These are phyloP conservation scores for Antechinus stuartii DNA, from an alignment of 2,113 vertebrate species.

Conservation along the genomic window DNA sequence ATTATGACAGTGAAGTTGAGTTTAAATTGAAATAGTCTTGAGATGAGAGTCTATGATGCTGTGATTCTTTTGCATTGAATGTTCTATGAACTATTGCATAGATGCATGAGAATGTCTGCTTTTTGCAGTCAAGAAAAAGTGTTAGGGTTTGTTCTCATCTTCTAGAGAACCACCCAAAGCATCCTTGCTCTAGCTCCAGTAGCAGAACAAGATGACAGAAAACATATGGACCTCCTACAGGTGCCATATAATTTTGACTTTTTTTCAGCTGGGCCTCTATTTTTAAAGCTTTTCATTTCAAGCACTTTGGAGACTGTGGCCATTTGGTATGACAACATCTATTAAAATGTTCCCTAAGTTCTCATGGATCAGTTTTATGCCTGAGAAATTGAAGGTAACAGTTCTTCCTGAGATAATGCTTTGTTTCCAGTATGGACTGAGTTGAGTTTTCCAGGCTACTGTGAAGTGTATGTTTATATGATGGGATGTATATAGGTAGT, in stretches of 20 bases:
- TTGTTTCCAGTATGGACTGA: not conserved
- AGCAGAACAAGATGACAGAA: not conserved
- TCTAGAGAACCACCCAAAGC: not conserved
- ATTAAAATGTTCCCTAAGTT: not conserved
- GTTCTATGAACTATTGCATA: not conserved
- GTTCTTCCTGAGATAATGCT: not conserved
- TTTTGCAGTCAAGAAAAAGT: not conserved
- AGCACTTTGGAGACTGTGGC: not conserved
- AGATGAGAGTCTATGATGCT: not conserved
- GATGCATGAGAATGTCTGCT: not conserved
- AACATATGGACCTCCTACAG: not conserved
- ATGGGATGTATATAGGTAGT: not conserved
- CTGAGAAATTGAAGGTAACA: not conserved
- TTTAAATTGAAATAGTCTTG: not conserved
- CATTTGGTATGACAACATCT: not conserved
- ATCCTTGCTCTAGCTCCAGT: not conserved
- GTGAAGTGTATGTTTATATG: not conserved
- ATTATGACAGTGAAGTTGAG: not conserved
- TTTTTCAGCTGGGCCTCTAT: not conserved
- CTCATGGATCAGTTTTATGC: not conserved
- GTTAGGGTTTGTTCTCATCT: not conserved
- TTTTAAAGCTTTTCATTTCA: not conserved
- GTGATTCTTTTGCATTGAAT: not conserved
- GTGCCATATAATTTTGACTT: not conserved
- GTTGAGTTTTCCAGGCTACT: not conserved